These are phyloP conservation scores for Petrosia ficiformis DNA, from an alignment of 37 sponge, comb jelly and placozoan species.

Conservation along the genomic window DNA sequence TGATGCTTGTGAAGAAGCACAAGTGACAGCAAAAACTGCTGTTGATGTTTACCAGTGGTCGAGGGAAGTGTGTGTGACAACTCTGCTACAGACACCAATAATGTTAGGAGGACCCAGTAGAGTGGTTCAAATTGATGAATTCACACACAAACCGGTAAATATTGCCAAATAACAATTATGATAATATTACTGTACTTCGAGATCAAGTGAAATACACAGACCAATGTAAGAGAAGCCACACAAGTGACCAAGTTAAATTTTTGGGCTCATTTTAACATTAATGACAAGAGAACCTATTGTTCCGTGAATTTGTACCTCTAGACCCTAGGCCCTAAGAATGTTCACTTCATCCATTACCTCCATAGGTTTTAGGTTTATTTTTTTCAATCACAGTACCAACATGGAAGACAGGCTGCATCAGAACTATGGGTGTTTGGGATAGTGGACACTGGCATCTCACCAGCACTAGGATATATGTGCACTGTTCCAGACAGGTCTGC, in stretches of 20 bases:
- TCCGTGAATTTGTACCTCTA: too few species aligned
- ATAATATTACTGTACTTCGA: not conserved
- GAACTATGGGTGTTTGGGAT: slow-evolving; percentile 22
- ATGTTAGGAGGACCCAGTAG: slow-evolving; percentile 37
- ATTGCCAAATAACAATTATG: not conserved
- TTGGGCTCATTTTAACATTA: too few species aligned
- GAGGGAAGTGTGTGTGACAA: slow-evolving; percentile 28
- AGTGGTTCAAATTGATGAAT: slow-evolving; percentile 56
- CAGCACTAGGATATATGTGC: slow-evolving; percentile 65
- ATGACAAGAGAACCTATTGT: too few species aligned
- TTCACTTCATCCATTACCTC: too few species aligned
- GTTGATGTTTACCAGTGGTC: slow-evolving; percentile 30
- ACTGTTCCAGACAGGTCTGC: slow-evolving; percentile 44
- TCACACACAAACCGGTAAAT: slow-evolving; percentile 56
- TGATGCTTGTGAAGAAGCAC: not conserved
- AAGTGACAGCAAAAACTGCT: not conserved
- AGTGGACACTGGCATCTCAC: slow-evolving; percentile 33
- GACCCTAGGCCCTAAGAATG: too few species aligned
- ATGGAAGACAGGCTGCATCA: not conserved
- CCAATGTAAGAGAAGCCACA: too few species aligned
- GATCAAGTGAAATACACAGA: too few species aligned
- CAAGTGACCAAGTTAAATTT: too few species aligned
- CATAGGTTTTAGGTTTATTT: too few species aligned
- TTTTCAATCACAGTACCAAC: not conserved
- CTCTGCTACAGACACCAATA: not conserved